Percentiles rank a stretch among this genome's conserved stretches.
Conservation (phyloP, 2,888 invertebrate genomes). For the Leptopilina myrica region DNA sequence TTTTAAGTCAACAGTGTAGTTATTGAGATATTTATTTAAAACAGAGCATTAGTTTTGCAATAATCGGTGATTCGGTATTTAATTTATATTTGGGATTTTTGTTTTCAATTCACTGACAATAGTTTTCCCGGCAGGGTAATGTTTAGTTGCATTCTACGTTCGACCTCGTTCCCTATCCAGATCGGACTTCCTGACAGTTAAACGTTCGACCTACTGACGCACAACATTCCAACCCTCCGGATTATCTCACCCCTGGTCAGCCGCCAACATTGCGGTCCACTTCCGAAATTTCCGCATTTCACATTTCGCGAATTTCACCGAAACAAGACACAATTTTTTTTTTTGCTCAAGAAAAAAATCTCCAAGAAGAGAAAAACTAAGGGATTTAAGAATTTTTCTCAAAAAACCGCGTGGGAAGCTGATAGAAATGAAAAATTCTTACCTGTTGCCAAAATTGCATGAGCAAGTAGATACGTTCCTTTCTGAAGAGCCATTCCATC, state of each 20-base stretch:
- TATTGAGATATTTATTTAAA: too few species aligned
- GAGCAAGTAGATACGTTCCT: constrained; percentile 94
- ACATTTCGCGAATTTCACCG: background rate
- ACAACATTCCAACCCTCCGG: constrained; percentile 56
- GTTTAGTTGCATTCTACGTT: constrained; percentile 30
- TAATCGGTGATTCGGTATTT: too few species aligned
- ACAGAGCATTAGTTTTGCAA: too few species aligned
- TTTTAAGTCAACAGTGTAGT: too few species aligned
- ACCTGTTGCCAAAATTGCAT: constrained; percentile 99
- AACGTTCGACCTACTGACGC: constrained; percentile 43
- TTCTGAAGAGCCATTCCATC: constrained; percentile 98
- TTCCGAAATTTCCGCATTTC: constrained; percentile 50
- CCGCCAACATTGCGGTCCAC: constrained; percentile 51
- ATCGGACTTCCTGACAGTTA: constrained; percentile 40
- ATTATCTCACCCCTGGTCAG: constrained; percentile 58
- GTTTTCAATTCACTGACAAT: background rate
- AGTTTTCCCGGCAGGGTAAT: constrained; percentile 4
- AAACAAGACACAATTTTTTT: background rate
- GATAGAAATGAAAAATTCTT: constrained; percentile 72
- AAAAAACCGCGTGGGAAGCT: too few species aligned
- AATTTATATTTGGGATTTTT: background rate
- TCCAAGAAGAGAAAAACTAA: too few species aligned
- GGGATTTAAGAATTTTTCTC: too few species aligned
- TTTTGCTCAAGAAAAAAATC: too few species aligned
- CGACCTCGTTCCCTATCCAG: constrained; percentile 40